Conservation (phyloP, 2,797 vertebrate genomes). For the Oryzias sinensis region DNA sequence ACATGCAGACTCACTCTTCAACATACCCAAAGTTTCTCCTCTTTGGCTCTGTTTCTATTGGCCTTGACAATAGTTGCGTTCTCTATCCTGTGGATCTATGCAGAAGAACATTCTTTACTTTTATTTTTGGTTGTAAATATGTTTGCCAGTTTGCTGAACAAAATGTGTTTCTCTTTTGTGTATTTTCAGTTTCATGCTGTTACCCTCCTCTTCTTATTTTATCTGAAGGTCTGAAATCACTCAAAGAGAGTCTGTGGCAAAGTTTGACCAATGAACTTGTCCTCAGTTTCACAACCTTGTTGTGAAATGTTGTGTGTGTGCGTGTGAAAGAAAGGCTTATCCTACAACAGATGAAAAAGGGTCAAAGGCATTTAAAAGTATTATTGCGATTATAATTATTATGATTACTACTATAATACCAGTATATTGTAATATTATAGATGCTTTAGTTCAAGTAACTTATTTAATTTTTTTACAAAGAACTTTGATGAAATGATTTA, state of each 20-base stretch:
- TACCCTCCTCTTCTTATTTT: constrained; percentile 45
- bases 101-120: constrained; percentile 76
- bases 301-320: constrained; percentile 73
- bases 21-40: constrained; percentile 46
- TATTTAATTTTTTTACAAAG: constrained; percentile 90
- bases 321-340: constrained; percentile 66
- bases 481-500: constrained; percentile 89
- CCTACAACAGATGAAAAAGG: constrained; percentile 70
- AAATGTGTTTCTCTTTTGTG: constrained; percentile 67
- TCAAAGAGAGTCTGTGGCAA: constrained; percentile 68
- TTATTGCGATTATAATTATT: constrained; percentile 83
- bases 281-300: constrained; percentile 76
- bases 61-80: constrained; percentile 71
- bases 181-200: constrained; percentile 67
- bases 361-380: constrained; percentile 84
- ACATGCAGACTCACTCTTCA: constrained; percentile 46
- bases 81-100: constrained; percentile 84
- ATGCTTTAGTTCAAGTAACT: constrained; percentile 86
- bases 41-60: constrained; percentile 54
- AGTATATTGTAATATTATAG: constrained; percentile 90
- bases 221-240: constrained; percentile 73
- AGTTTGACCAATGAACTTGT: constrained; percentile 77
- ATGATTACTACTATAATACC: constrained; percentile 85
- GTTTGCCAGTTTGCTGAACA: constrained; percentile 73
- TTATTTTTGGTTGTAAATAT: constrained; percentile 77